A percentile compares a stretch with the other conserved stretches of the same genome.
Evolutionary conservation across 1,140 invertebrate species (phyloP).

Genomic region (Lanistes nyassanus): DNA sequence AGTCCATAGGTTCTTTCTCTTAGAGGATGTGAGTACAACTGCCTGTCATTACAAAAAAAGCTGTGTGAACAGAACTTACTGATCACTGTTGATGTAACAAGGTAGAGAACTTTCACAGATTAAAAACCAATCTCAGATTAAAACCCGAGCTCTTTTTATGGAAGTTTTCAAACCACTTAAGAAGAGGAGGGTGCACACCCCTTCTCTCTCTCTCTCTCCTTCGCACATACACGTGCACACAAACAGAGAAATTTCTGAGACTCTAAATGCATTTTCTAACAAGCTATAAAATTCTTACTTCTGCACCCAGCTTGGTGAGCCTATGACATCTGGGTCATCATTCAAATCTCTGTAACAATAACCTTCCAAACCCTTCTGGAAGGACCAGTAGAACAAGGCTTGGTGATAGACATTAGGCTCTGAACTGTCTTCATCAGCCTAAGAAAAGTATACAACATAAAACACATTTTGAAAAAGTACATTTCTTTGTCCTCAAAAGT

Average conservation of each 20-base stretch:
- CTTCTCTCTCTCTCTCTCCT: no score
- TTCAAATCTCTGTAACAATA: slow-evolving; percentile 35
- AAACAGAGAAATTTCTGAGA: no score
- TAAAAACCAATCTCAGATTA: background rate
- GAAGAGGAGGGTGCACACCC: no score
- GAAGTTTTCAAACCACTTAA: no score
- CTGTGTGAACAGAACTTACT: background rate
- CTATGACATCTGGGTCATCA: slow-evolving; percentile 37
- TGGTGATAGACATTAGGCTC: slow-evolving; percentile 79
- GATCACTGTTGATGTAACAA: background rate
- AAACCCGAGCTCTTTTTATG: no score
- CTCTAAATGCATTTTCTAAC: no score
- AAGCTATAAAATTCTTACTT: slow-evolving; percentile 29
- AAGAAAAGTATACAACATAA: slow-evolving; percentile 6
- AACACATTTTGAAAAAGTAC: background rate
- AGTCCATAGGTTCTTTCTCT: slow-evolving; percentile 45
- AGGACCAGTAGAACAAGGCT: slow-evolving; percentile 81
- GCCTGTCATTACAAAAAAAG: slow-evolving; percentile 33
- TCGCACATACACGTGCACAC: no score
- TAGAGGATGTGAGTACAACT: slow-evolving; percentile 51
- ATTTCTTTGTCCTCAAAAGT: no score
- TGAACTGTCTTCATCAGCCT: slow-evolving; percentile 42
- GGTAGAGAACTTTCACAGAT: background rate
- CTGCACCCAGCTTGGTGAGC: slow-evolving; percentile 38
- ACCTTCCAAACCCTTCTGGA: slow-evolving; percentile 71